Evolutionary conservation across 2,888 invertebrate species (phyloP).

Genomic region (Cerastoderma edule): DNA sequence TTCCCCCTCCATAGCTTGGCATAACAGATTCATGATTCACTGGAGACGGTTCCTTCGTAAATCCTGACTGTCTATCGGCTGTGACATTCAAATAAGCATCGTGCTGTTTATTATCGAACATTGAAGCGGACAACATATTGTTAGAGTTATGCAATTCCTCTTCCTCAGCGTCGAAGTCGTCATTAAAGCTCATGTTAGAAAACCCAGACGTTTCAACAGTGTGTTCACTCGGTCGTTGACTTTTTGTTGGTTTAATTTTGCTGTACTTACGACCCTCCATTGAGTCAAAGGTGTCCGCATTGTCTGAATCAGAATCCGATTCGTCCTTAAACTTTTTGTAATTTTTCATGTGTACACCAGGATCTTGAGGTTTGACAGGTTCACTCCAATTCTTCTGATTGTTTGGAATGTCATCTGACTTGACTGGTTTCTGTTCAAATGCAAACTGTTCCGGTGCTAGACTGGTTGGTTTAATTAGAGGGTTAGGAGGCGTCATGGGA

Average conservation of each 20-base stretch:
- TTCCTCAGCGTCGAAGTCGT: constrained; percentile 73
- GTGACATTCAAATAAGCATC: constrained; percentile 47
- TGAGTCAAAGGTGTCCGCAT: constrained; percentile 48
- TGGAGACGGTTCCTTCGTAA: constrained; percentile 64
- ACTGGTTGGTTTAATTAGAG: constrained; percentile 28
- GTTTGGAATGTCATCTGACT: constrained; percentile 28
- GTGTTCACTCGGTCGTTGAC: constrained; percentile 53
- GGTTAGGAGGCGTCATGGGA: constrained; percentile 25
- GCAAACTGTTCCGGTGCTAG: constrained; percentile 15
- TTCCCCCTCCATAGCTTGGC: constrained; percentile 62
- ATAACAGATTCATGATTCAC: constrained; percentile 55
- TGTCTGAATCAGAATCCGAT: constrained; percentile 52
- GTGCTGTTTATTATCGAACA: constrained; percentile 50
- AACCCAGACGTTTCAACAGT: constrained; percentile 75
- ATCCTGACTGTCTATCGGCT: constrained; percentile 58
- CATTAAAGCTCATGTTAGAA: constrained; percentile 80
- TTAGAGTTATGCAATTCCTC: constrained; percentile 28
- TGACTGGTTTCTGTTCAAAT: constrained; percentile 6
- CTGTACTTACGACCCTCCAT: constrained; percentile 55
- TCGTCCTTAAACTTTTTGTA: constrained; percentile 58
- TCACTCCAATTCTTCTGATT: not conserved
- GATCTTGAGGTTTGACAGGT: not conserved
- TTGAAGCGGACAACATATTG: constrained; percentile 33
- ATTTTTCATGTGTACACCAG: constrained; percentile 16
- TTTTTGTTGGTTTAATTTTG: constrained; percentile 60